These are phyloP conservation scores for Yponomeuta evonymella DNA, from an alignment of 2,888 invertebrate species.

Conservation along the genomic window DNA sequence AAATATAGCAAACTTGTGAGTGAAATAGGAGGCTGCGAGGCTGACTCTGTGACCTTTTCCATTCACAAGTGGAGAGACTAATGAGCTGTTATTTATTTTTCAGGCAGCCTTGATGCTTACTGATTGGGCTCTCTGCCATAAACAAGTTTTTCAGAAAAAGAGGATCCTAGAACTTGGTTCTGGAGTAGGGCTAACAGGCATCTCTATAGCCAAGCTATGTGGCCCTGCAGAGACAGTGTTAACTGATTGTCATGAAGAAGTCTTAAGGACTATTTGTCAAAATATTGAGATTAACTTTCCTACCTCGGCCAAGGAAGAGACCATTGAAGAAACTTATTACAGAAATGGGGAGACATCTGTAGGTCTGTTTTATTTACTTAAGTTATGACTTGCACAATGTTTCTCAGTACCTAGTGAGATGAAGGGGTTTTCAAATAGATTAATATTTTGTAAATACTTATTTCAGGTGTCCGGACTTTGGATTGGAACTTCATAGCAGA, in stretches of 20 bases:
- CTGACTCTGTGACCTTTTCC: no score
- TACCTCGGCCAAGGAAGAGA: constrained; percentile 23
- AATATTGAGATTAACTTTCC: constrained; percentile 80
- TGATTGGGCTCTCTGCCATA: constrained; percentile 81
- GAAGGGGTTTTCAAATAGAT: neutral
- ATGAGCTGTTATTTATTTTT: constrained; percentile 28
- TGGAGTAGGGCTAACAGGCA: constrained; percentile 84
- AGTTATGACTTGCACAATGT: neutral
- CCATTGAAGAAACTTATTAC: constrained; percentile 26
- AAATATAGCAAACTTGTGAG: no score
- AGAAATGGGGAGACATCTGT: constrained; percentile 29
- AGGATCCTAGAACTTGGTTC: constrained; percentile 84
- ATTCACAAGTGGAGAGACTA: neutral
- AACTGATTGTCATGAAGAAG: constrained; percentile 82
- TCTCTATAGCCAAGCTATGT: constrained; percentile 76
- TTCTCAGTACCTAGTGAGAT: neutral
- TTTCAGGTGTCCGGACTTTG: constrained; percentile 43
- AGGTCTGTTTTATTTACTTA: constrained; percentile 29
- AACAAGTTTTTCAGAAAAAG: constrained; percentile 67
- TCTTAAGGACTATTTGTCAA: constrained; percentile 77
- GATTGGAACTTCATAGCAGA: constrained; percentile 52
- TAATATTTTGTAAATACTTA: neutral
- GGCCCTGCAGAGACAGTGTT: constrained; percentile 73
- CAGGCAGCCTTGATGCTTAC: constrained; percentile 82
- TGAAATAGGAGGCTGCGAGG: no score